Percentiles rank a stretch among this genome's conserved stretches.
phyloP scores from a whole-genome alignment of 2,888 invertebrate species.

The Plutella xylostella region DNA sequence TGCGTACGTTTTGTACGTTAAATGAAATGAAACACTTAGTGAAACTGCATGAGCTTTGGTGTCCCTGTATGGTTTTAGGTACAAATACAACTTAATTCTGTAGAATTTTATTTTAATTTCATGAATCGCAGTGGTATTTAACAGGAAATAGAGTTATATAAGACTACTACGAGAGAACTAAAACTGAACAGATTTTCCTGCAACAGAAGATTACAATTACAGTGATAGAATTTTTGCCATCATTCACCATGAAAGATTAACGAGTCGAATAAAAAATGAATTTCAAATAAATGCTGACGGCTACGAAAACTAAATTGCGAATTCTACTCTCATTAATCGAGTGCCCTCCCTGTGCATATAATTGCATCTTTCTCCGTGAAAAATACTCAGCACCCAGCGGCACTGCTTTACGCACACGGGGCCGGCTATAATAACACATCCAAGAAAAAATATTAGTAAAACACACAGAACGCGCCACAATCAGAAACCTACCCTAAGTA shows the following conservation, averaged over 20 bases:
- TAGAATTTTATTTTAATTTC: too few relatives aligned
- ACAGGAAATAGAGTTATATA: too few relatives aligned
- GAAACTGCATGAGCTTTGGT: too few relatives aligned
- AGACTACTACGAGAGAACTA: too few relatives aligned
- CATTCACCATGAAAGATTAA: slow-evolving; percentile 23
- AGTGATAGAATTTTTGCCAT: slow-evolving; percentile 26
- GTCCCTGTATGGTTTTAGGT: slow-evolving; percentile 44
- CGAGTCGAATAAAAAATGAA: too few relatives aligned
- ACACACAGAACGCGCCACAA: slow-evolving; percentile 19
- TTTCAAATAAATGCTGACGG: too few relatives aligned
- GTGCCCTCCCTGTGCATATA: slow-evolving; percentile 51
- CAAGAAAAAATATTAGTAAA: slow-evolving; percentile 53
- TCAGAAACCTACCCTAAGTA: slow-evolving; percentile 30
- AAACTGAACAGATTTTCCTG: too few relatives aligned
- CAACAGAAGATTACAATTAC: too few relatives aligned
- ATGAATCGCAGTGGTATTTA: too few relatives aligned
- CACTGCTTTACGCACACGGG: slow-evolving; percentile 70
- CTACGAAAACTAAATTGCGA: slow-evolving; percentile 23
- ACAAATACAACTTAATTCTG: too few relatives aligned
- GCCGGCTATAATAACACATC: slow-evolving; percentile 66
- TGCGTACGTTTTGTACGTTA: too few relatives aligned
- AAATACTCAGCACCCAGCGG: slow-evolving; percentile 50
- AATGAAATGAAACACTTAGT: slow-evolving; percentile 62
- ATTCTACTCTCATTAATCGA: slow-evolving; percentile 33
- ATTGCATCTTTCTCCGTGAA: slow-evolving; percentile 66